Conservation (phyloP, 2,113 vertebrate species). For the Triplophysa rosa region DNA sequence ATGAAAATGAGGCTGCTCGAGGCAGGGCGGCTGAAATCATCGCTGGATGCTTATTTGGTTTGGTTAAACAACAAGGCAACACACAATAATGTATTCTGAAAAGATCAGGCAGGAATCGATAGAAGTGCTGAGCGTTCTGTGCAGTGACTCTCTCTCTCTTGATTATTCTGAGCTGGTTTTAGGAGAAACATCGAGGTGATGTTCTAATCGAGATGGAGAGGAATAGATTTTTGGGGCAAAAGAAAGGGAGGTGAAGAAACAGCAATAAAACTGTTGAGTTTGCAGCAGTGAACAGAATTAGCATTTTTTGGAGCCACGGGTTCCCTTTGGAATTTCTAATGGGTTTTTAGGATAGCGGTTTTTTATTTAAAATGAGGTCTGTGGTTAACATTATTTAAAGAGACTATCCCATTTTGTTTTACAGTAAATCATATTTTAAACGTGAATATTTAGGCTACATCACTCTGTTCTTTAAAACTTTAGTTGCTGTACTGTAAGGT, state of each 20-base stretch:
- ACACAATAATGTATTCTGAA: constrained; percentile 9
- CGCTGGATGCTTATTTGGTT: background rate
- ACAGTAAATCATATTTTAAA: too few relatives aligned
- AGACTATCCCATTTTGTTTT: too few relatives aligned
- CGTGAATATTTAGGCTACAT: too few relatives aligned
- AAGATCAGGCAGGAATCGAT: constrained; percentile 27
- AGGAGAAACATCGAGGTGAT: background rate
- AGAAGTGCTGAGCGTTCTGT: constrained; percentile 17
- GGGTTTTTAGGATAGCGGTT: too few relatives aligned
- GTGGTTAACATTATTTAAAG: too few relatives aligned
- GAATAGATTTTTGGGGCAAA: background rate
- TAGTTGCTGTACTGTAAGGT: too few relatives aligned
- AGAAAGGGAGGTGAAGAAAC: background rate
- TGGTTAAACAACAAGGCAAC: constrained; percentile 7
- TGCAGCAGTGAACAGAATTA: too few relatives aligned
- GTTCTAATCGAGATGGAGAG: background rate
- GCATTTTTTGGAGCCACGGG: too few relatives aligned
- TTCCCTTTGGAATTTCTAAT: too few relatives aligned
- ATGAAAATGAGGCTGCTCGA: constrained; percentile 16
- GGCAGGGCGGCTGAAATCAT: constrained; percentile 2
- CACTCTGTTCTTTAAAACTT: too few relatives aligned
- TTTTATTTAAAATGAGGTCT: too few relatives aligned
- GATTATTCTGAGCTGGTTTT: constrained; percentile 9
- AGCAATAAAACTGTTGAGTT: background rate
- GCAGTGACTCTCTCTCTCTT: background rate